These are phyloP conservation scores for Campylomormyrus tamandua DNA, from an alignment of 2,113 vertebrate genomes.

Conservation along the genomic window DNA sequence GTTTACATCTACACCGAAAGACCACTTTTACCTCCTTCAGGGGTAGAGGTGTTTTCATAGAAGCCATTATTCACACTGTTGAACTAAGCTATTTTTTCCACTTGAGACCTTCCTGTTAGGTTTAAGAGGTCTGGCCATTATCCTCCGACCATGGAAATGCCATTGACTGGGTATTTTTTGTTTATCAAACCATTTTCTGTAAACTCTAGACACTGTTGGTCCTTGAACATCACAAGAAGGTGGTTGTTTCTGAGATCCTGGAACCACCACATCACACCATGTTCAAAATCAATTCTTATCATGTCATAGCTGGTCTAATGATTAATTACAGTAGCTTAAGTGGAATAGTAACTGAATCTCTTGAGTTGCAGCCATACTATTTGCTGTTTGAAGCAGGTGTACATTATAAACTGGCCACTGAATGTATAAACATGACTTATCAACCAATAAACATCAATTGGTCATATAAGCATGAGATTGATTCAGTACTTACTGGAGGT, in stretches of 20 bases:
- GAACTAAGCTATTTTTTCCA: background rate
- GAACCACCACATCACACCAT: background rate
- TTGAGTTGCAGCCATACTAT: background rate
- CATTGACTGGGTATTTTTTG: background rate
- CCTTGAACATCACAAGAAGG: background rate
- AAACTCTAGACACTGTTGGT: background rate
- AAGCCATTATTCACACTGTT: background rate
- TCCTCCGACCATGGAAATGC: background rate
- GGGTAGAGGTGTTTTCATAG: background rate
- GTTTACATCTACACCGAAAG: background rate
- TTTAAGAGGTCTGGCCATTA: background rate
- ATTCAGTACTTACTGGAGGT: slow-evolving; percentile 73
- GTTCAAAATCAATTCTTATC: background rate
- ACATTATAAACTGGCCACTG: background rate
- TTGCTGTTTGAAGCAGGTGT: background rate
- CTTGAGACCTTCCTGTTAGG: background rate
- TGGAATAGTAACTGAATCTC: background rate
- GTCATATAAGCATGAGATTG: background rate
- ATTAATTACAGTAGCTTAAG: background rate
- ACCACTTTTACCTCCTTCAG: background rate
- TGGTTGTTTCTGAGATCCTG: background rate
- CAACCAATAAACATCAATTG: background rate
- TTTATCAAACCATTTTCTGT: background rate
- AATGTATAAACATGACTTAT: background rate
- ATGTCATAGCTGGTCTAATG: background rate